These are phyloP conservation scores for Cinclus cinclus DNA, from an alignment of 2,113 vertebrate species.

Conservation along the genomic window DNA sequence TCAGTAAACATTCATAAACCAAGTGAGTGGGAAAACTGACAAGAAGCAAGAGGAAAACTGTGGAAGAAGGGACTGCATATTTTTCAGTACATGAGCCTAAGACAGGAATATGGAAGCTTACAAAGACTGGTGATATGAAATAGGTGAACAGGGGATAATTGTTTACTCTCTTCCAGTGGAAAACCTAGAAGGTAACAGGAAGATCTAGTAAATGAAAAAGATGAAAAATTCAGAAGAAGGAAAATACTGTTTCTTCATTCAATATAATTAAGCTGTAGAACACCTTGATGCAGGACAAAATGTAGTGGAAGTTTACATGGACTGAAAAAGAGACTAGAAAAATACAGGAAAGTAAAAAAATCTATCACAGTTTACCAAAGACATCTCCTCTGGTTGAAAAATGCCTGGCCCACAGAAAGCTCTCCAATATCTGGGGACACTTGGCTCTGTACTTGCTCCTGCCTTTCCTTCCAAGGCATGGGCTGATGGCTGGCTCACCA, in stretches of 20 bases:
- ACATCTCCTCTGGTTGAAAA: background rate
- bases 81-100: background rate
- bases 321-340: background rate
- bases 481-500: background rate
- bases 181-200: background rate
- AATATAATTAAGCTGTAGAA: background rate
- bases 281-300: background rate
- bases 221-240: background rate
- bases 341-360: background rate
- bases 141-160: background rate
- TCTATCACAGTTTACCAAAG: background rate
- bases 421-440: background rate
- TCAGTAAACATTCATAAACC: background rate
- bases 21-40: background rate
- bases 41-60: background rate
- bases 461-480: background rate
- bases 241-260: background rate
- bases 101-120: background rate
- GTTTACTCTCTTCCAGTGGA: background rate
- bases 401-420: rapidly evolving
- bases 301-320: background rate
- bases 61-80: background rate
- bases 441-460: background rate
- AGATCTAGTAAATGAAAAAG: background rate
- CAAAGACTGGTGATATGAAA: background rate